These are phyloP conservation scores for Bruchidius siliquastri DNA, from an alignment of 2,888 invertebrate species.

Conservation along the genomic window DNA sequence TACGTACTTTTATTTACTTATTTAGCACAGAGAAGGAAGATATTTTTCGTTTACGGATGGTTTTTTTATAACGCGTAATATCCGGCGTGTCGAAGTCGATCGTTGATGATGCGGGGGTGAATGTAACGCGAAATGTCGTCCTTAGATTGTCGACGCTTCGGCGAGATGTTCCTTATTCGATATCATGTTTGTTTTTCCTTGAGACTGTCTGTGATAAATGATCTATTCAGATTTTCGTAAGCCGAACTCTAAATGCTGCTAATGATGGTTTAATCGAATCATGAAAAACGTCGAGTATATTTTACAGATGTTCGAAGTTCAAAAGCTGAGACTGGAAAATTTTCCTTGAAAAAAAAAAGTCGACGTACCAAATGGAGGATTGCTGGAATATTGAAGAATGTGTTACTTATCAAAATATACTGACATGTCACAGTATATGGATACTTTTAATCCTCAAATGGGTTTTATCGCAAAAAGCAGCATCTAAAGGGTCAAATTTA, in stretches of 20 bases:
- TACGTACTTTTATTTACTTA: conserved; percentile 23
- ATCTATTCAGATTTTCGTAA: neutral
- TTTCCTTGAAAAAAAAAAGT: too few relatives aligned
- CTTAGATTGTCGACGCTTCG: neutral
- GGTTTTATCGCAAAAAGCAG: too few relatives aligned
- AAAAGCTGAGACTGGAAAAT: too few relatives aligned
- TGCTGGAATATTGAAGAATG: too few relatives aligned
- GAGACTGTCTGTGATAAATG: neutral
- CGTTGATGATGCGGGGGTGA: neutral
- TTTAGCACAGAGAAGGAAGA: conserved; percentile 17
- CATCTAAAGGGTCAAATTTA: too few relatives aligned
- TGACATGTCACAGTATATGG: too few relatives aligned
- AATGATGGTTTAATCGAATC: neutral
- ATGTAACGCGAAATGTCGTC: neutral
- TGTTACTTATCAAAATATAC: too few relatives aligned
- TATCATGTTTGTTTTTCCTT: neutral
- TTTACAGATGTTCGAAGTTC: too few relatives aligned
- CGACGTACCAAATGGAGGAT: too few relatives aligned
- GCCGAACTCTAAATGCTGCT: neutral
- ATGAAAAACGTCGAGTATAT: neutral
- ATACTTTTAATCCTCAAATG: too few relatives aligned
- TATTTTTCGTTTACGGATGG: conserved; percentile 19
- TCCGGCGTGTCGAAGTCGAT: neutral
- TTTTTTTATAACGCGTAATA: neutral
- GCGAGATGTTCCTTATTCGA: neutral